Base-by-base conservation (phyloP, 2,888 invertebrate genomes). In the Sesia apiformis region DNA sequence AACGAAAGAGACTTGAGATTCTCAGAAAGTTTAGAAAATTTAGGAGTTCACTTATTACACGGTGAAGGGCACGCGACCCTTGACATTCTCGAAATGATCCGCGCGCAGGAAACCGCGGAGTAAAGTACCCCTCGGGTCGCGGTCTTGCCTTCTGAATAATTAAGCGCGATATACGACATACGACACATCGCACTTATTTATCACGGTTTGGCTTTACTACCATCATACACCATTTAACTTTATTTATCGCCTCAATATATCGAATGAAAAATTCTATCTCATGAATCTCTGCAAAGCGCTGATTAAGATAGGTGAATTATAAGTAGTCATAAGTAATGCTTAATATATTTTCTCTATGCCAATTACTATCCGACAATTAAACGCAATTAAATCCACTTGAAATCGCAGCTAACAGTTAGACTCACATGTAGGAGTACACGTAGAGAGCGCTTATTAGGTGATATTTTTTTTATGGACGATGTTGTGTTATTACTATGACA, bases 1-100 rank as follows among this genome's bases (percentile, higher is more conserved):
- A 55, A 55, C 52, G 60, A 65, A 55, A 64, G 64, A 62, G 59
- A 67, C 60, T 63, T 64, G 59, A 66, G 63, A 66, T 58, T 66
- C 61, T 61, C 58, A 64, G 69, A 68, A 71, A 63, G 57, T 63
- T 62, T 58, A 46, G 62, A 63, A 64, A 64, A 66, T 66, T 65
- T 67, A 61, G 61, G 63, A 70, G 66, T 70, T 59, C 56, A 55
- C 52, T 58, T 56, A 64, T 64, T 65, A 46, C 8, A 23, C 7
- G 60, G 63, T 58, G 55, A 66, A 63, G 52, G 49, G 42, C 52
- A 53, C 43, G 50, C 56, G 59, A 59, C 55, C 57, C 52, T 55
- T 57, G 55, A 42, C 55, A 61, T 63, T 63, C 60, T 5, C n/a
- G 52, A 52, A 54, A 42, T 51, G 54, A 56, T 55, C 51, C 52